A percentile compares a stretch with the other conserved stretches of the same genome.
Conservation (phyloP, 2,888 invertebrate species). For the Craniophora ligustri region DNA sequence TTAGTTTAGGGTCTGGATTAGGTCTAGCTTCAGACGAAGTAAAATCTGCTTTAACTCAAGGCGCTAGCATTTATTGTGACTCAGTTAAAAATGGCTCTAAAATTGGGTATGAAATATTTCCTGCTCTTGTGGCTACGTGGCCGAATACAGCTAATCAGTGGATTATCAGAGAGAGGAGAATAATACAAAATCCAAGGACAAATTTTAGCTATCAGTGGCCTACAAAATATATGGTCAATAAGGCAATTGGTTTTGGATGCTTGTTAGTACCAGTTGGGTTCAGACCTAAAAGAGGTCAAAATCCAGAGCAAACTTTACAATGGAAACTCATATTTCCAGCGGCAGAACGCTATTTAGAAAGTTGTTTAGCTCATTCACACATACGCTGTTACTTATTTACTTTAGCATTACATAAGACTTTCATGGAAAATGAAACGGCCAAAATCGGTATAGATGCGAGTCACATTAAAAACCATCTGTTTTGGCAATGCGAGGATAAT, state of each 20-base stretch:
- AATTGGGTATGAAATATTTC: conserved; percentile 90
- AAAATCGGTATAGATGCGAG: conserved; percentile 91
- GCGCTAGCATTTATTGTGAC: conserved; percentile 91
- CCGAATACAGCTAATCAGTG: conserved; percentile 92
- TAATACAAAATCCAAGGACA: conserved; percentile 87
- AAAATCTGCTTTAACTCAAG: conserved; percentile 88
- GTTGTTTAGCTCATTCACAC: conserved; percentile 91
- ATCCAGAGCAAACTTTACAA: conserved; percentile 90
- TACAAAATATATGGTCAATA: conserved; percentile 90
- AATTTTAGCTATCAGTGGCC: conserved; percentile 91
- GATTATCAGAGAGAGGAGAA: conserved; percentile 88
- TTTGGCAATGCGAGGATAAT: conserved; percentile 93
- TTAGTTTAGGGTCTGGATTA: conserved; percentile 88
- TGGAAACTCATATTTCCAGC: conserved; percentile 94
- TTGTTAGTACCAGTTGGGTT: conserved; percentile 92
- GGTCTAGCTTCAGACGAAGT: conserved; percentile 88
- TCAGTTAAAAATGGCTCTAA: conserved; percentile 76
- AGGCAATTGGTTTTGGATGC: conserved; percentile 91
- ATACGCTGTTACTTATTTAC: conserved; percentile 91
- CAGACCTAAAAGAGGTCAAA: conserved; percentile 89
- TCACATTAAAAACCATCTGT: conserved; percentile 92
- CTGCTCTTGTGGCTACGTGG: conserved; percentile 92
- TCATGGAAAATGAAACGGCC: conserved; percentile 90
- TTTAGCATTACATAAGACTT: conserved; percentile 91
- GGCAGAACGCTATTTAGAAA: conserved; percentile 93